Conservation (phyloP, 2,888 invertebrate species). For the Physocephala rufipes region DNA sequence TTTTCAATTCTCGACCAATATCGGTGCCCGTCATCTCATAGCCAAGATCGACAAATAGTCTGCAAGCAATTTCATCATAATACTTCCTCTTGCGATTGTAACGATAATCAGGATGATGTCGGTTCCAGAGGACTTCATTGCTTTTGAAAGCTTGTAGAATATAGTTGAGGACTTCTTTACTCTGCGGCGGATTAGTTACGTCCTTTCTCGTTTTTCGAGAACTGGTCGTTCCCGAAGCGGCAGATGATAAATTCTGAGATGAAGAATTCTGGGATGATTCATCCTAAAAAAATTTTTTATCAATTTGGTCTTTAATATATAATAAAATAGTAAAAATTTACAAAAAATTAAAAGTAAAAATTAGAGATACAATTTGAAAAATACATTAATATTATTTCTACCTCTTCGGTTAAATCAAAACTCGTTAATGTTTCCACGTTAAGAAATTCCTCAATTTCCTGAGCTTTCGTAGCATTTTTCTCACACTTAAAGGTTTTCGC, state of each 20-base stretch:
- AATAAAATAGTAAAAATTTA: too few relatives aligned
- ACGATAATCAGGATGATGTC: constrained; percentile 56
- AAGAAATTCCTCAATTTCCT: background rate
- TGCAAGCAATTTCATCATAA: constrained; percentile 51
- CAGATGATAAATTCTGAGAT: constrained; percentile 18
- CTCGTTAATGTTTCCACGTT: background rate
- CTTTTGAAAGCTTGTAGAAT: constrained; percentile 54
- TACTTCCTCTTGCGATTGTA: constrained; percentile 55
- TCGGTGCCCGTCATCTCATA: constrained; percentile 51
- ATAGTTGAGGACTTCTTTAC: constrained; percentile 50
- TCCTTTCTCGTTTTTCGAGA: background rate
- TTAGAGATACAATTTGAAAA: too few relatives aligned
- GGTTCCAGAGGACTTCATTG: constrained; percentile 58
- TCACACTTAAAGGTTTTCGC: background rate
- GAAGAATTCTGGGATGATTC: constrained; percentile 23
- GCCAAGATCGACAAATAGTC: constrained; percentile 50
- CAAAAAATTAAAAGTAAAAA: too few relatives aligned
- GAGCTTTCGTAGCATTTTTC: background rate
- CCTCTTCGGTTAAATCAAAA: constrained; percentile 14
- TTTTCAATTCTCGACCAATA: constrained; percentile 54
- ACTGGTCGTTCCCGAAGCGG: background rate
- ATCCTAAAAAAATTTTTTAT: constrained; percentile 16
- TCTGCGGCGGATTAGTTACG: constrained; percentile 40
- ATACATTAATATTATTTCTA: too few relatives aligned
- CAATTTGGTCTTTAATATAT: too few relatives aligned